These are phyloP conservation scores for Ciconia nigra DNA, from an alignment of 2,797 vertebrate species.

Conservation along the genomic window DNA sequence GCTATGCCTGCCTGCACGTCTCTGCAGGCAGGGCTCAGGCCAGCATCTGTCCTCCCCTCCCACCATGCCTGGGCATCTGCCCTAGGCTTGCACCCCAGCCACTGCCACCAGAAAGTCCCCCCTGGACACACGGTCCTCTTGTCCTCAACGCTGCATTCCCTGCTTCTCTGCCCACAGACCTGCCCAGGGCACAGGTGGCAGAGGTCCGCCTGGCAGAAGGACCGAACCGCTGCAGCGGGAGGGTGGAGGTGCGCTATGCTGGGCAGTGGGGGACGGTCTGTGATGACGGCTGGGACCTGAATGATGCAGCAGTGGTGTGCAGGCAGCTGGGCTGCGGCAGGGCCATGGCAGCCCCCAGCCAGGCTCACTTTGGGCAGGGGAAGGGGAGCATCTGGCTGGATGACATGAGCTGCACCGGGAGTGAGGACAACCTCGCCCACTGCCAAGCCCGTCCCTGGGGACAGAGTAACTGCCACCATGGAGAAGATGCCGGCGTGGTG, in stretches of 20 bases:
- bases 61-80: not conserved
- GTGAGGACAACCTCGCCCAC: constrained; percentile 25
- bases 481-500: not conserved
- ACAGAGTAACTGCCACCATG: constrained; percentile 32
- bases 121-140: not conserved
- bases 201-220: not conserved
- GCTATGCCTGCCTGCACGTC: too few relatives aligned
- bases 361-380: constrained; percentile 45
- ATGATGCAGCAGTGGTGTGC: constrained; percentile 58
- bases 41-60: not conserved
- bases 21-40: not conserved
- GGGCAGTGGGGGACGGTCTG: constrained; percentile 67
- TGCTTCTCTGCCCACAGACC: not conserved
- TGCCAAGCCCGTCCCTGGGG: constrained; percentile 50
- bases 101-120: not conserved
- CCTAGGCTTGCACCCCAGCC: too few relatives aligned
- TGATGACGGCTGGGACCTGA: constrained; percentile 57
- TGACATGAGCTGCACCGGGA: constrained; percentile 48
- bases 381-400: constrained; percentile 55
- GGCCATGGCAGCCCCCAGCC: not conserved
- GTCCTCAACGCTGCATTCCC: not conserved
- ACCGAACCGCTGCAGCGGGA: constrained; percentile 9
- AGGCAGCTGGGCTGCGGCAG: constrained; percentile 54
- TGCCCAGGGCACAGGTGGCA: too few relatives aligned
- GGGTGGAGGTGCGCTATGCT: constrained; percentile 49